Evolutionary conservation across 2,113 vertebrate species (phyloP).

Genomic region (Tauraco erythrolophus): DNA sequence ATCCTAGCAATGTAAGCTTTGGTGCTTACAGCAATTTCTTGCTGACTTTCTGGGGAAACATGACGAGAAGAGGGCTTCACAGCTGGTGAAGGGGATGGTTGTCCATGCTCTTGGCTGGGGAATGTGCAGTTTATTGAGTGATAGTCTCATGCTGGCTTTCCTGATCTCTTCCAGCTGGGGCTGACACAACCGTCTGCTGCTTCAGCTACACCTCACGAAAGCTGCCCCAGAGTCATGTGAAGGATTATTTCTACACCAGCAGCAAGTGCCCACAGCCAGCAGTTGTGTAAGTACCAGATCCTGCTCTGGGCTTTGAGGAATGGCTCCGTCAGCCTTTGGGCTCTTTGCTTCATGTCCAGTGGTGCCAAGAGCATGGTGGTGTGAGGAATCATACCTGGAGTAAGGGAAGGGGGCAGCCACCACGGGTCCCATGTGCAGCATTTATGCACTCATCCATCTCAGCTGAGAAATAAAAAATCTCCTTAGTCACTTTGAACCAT

Average conservation of each 20-base stretch:
- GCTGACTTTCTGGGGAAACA: background rate
- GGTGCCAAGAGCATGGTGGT: background rate
- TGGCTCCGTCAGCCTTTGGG: background rate
- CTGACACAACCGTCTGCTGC: constrained; percentile 40
- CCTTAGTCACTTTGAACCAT: background rate
- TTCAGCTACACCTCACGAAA: constrained; percentile 9
- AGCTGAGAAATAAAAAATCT: background rate
- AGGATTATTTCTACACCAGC: constrained; percentile 63
- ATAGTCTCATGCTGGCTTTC: background rate
- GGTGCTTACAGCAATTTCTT: background rate
- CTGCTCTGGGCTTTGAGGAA: background rate
- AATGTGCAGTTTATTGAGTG: background rate
- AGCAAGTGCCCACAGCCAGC: constrained; percentile 48
- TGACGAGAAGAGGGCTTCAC: background rate
- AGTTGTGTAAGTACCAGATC: constrained; percentile 37
- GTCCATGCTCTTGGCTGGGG: background rate
- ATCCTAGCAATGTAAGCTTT: background rate
- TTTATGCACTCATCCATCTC: background rate
- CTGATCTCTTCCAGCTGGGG: constrained; percentile 31
- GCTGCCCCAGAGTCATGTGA: constrained; percentile 37
- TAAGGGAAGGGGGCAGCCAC: background rate
- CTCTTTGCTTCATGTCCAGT: accelerated
- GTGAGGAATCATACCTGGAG: background rate
- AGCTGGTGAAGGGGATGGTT: background rate
- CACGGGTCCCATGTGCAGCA: accelerated